phyloP scores from a whole-genome alignment of 1,140 invertebrate species.

The Spodoptera litura region DNA sequence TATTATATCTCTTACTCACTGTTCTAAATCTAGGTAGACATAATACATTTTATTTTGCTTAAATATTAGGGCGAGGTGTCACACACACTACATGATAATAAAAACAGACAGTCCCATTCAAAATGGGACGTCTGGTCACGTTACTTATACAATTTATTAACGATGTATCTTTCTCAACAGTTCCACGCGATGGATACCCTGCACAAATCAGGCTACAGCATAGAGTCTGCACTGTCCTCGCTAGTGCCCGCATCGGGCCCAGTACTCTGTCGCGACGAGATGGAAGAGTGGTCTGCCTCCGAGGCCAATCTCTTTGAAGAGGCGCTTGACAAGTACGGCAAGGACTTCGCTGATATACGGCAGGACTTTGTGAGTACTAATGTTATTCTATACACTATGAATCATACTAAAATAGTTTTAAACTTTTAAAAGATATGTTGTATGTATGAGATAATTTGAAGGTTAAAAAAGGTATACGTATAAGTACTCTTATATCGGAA shows the following conservation, averaged over 20 bases:
- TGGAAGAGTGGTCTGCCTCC: slow-evolving; percentile 99
- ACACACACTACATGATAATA: no score
- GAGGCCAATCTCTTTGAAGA: slow-evolving; percentile 99
- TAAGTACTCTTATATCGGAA: no score
- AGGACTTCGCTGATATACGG: slow-evolving; percentile 99
- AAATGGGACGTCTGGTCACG: no score
- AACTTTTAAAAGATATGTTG: no score
- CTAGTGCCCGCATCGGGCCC: slow-evolving; percentile 98
- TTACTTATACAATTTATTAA: background rate
- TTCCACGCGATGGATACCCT: slow-evolving; percentile 99
- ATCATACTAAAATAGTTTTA: no score
- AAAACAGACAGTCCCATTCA: no score
- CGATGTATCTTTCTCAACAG: slow-evolving; percentile 80
- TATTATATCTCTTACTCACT: no score
- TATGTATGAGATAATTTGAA: no score
- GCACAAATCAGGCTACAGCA: slow-evolving; percentile 96
- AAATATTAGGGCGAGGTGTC: no score
- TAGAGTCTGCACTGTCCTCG: slow-evolving; percentile 96
- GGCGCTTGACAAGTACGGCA: slow-evolving; percentile 99
- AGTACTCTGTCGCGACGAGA: slow-evolving; percentile 98
- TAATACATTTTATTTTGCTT: no score
- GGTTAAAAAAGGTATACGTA: no score
- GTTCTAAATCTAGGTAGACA: no score
- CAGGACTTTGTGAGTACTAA: slow-evolving; percentile 96
- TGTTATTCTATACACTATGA: background rate